Conservation (phyloP, 2,888 invertebrate genomes). For the Eristalis tenax region DNA sequence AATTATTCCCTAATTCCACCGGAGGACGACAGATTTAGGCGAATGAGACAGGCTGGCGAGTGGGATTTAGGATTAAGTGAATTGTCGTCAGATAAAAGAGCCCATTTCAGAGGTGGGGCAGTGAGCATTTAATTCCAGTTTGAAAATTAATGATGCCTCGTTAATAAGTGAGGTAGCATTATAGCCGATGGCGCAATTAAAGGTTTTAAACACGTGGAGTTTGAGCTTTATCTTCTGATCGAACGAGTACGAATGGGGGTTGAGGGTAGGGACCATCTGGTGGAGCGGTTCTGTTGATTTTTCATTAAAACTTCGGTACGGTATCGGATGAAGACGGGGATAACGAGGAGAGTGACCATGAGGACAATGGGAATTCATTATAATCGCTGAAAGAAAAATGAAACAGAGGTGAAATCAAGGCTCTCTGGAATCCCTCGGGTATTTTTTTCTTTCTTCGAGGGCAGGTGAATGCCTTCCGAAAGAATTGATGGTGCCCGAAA, state of each 20-base stretch:
- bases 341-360: too few relatives aligned
- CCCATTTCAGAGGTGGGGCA: neutral
- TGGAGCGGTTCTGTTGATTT: too few relatives aligned
- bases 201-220: neutral
- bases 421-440: too few relatives aligned
- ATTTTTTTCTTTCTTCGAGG: too few relatives aligned
- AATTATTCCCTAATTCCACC: constrained; percentile 27
- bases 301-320: too few relatives aligned
- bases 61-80: neutral
- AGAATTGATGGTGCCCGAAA: too few relatives aligned
- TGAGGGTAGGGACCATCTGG: too few relatives aligned
- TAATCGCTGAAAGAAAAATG: too few relatives aligned
- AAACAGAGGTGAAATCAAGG: too few relatives aligned
- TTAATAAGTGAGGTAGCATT: neutral
- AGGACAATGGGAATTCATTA: too few relatives aligned
- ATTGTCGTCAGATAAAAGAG: neutral
- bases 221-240: neutral
- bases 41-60: neutral
- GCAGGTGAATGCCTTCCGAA: too few relatives aligned
- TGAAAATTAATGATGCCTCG: neutral
- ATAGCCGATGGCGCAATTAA: neutral
- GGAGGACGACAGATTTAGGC: neutral
- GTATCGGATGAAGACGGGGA: too few relatives aligned
- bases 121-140: neutral
- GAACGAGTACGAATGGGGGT: neutral